Percentiles rank a stretch among this genome's conserved stretches.
phyloP scores from a whole-genome alignment of 2,797 vertebrate genomes.

The Sparus aurata region DNA sequence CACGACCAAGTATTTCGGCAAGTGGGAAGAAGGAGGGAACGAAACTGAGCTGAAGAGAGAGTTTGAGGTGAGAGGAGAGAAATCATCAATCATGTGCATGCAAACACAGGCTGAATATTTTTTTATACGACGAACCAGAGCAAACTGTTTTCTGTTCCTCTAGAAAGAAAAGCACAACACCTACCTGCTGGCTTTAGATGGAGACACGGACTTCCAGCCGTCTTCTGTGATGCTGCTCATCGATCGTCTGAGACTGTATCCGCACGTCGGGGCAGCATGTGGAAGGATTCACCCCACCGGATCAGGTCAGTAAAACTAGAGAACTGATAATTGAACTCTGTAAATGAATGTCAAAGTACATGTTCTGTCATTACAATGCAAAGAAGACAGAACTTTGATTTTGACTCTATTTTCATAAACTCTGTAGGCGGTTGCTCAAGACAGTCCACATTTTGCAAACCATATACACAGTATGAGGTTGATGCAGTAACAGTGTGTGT shows the following conservation, averaged over 20 bases:
- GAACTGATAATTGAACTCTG: no score
- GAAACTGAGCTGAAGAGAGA: conserved; percentile 18
- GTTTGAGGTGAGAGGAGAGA: conserved; percentile 42
- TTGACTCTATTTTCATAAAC: no score
- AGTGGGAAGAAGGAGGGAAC: conserved; percentile 16
- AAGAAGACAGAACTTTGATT: no score
- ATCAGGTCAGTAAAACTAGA: conserved; percentile 67
- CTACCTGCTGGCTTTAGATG: conserved; percentile 84
- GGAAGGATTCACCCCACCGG: conserved; percentile 87
- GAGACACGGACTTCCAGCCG: conserved; percentile 86
- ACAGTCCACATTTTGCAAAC: no score
- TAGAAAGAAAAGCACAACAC: conserved; percentile 83
- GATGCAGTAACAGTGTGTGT: not conserved
- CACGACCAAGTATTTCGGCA: conserved; percentile 47
- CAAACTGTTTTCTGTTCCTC: not conserved
- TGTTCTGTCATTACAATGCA: no score
- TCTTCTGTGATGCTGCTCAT: conserved; percentile 81
- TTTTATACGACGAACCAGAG: not conserved
- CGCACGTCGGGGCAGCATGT: conserved; percentile 81
- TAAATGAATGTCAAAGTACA: no score
- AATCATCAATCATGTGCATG: no score
- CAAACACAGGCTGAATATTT: not conserved
- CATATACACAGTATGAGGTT: not conserved
- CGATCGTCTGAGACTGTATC: conserved; percentile 81
- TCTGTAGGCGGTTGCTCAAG: no score